Base-by-base conservation (phyloP, 2,888 invertebrate genomes). In the Perizoma affinitatum region DNA sequence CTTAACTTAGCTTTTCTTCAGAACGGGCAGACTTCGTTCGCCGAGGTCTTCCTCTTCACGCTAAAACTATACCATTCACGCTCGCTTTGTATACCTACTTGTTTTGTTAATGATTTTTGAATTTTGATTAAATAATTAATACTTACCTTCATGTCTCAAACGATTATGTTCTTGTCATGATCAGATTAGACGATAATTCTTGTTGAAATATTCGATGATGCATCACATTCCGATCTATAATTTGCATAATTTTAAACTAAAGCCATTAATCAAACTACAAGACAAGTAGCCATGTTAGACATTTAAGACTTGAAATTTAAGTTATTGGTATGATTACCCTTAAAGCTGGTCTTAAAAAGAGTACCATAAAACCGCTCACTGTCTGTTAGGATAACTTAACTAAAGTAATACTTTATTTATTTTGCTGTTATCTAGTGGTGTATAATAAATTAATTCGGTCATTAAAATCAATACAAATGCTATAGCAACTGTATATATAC, bases 201-300 rank as follows among this genome's bases (percentile, higher is more conserved):
- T 49, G 69, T 65, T 63, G 65, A 67, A 65, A 64, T 61, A 57
- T 63, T 57, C 51, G 55, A 54, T 66, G 63, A 66, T 66, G 60
- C 68, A 66, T 68, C 48, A 55, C 59, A 64, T 65, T 52, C 65
- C 57, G 52, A 52, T 53, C 33, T 60, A 53, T 63, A 58, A 71
- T 70, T 71, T 67, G 61, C 61, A 66, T 68, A 67, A 54, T 62
- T 62, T 63, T 50, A 58, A 61, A 55, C 47, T 44, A 11, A 49
- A 59, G 34, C 55, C 63, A 68, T 68, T 63, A 61, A 67, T 66
- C 68, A 66, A 68, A 64, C 58, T 54, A 58, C 61, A 65, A 66
- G 57, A 66, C 67, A 48, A 65, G 68, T 47, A 66, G 63, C 66
- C 38, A 47, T 48, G 58, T 58, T 52, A 49, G 57, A 61, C 58